Conservation (phyloP, 2,888 invertebrate genomes). For the Lomographa bimaculata region DNA sequence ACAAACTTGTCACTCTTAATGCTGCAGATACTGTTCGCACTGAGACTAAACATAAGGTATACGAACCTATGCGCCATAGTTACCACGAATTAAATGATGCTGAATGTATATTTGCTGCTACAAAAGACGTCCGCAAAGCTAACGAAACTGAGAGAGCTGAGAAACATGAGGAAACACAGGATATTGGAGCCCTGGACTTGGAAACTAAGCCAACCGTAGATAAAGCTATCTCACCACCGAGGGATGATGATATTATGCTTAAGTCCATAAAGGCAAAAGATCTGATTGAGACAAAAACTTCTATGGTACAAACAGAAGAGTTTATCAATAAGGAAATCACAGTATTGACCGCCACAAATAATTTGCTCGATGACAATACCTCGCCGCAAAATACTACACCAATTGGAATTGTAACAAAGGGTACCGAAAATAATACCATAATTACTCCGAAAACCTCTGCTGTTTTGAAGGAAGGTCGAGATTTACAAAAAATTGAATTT, state of each 20-base stretch:
- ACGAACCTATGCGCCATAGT: conserved; percentile 39
- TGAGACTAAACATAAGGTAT: conserved; percentile 17
- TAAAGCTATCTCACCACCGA: not conserved
- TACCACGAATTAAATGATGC: conserved; percentile 57
- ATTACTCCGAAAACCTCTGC: not conserved
- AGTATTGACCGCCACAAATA: conserved; percentile 1
- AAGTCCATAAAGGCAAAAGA: not conserved
- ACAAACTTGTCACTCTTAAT: too few relatives aligned
- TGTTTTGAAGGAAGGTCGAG: conserved; percentile 14
- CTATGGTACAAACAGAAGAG: conserved; percentile 26
- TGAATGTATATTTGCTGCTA: conserved; percentile 40
- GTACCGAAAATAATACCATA: too few relatives aligned
- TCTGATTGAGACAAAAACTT: conserved; percentile 29
- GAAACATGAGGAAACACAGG: conserved; percentile 3
- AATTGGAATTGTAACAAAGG: too few relatives aligned
- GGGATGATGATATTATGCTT: not conserved
- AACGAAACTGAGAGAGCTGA: conserved; percentile 4
- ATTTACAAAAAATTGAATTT: conserved; percentile 36
- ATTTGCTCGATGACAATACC: too few relatives aligned
- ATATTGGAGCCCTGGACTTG: not conserved
- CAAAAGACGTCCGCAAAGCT: conserved; percentile 2
- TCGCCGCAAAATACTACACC: too few relatives aligned
- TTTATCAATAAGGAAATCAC: conserved; percentile 30
- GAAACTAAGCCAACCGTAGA: conserved; percentile 5
- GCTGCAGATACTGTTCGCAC: conserved; percentile 1